Conservation (phyloP, 2,113 vertebrate species). For the human region DNA sequence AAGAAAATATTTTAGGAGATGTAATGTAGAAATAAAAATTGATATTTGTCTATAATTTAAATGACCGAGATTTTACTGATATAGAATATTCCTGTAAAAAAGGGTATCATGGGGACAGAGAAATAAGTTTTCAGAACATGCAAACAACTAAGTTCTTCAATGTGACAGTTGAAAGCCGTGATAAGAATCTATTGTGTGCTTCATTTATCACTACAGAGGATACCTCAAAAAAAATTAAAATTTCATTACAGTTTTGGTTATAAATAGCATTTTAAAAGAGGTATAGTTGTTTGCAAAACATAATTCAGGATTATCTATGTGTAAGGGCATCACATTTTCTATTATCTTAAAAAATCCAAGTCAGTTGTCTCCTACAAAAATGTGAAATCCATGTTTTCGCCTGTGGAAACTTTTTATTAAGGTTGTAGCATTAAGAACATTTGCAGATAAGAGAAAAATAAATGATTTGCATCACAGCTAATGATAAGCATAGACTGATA, state of each 20-base stretch:
- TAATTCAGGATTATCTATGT: not conserved
- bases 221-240: not conserved
- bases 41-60: not conserved
- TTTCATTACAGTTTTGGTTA: not conserved
- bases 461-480: slow-evolving; percentile 15
- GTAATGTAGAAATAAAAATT: not conserved
- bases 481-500: not conserved
- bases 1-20: not conserved
- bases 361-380: not conserved
- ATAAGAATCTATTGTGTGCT: not conserved
- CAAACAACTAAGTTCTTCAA: not conserved
- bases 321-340: not conserved
- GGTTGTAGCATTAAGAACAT: not conserved
- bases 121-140: not conserved
- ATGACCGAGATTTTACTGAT: not conserved
- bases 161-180: not conserved
- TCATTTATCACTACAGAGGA: not conserved
- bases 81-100: not conserved
- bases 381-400: not conserved
- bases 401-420: slow-evolving; percentile 24
- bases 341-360: not conserved
- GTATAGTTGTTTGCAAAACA: not conserved
- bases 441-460: not conserved
- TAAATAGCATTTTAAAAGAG: not conserved
- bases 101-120: not conserved